A percentile compares a stretch with the other conserved stretches of the same genome.
Evolutionary conservation across 2,888 invertebrate species (phyloP).

Genomic region (Cotesia congregata): DNA sequence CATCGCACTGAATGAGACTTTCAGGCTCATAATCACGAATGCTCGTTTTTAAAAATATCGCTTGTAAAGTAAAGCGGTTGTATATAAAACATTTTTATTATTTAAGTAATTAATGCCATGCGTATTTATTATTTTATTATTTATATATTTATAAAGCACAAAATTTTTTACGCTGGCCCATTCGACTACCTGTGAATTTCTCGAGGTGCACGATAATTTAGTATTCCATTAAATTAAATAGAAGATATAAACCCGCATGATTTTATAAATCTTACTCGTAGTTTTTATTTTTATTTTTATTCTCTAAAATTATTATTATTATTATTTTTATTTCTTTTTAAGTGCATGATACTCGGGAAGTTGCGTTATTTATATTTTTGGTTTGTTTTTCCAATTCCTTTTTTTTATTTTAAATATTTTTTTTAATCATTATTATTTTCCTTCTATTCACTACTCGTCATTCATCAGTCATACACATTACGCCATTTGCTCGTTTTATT

Average conservation of each 20-base stretch:
- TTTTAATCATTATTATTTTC: neutral
- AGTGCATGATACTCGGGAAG: slow-evolving; percentile 70
- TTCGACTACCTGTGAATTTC: slow-evolving; percentile 43
- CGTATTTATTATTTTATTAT: neutral
- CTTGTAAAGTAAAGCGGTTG: slow-evolving; percentile 12
- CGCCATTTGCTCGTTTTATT: slow-evolving; percentile 5
- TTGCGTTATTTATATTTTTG: slow-evolving; percentile 66
- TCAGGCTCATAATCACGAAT: slow-evolving; percentile 28
- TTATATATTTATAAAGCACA: neutral
- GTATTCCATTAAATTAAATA: neutral
- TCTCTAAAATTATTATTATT: neutral
- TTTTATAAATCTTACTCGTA: neutral
- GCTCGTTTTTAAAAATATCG: slow-evolving; percentile 16
- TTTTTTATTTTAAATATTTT: slow-evolving; percentile 2
- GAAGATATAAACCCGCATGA: slow-evolving; percentile 23
- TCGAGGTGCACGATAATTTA: slow-evolving; percentile 30
- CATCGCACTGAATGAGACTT: slow-evolving; percentile 25
- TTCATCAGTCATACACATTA: neutral
- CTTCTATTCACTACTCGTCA: neutral
- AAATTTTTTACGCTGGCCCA: slow-evolving; percentile 27
- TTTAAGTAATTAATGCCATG: slow-evolving; percentile 2
- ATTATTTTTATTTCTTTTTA: neutral
- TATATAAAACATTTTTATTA: neutral
- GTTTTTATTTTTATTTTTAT: neutral
- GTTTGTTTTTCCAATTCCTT: slow-evolving; percentile 30